These are phyloP conservation scores for Theretra japonica DNA, from an alignment of 2,888 invertebrate genomes.

Conservation along the genomic window DNA sequence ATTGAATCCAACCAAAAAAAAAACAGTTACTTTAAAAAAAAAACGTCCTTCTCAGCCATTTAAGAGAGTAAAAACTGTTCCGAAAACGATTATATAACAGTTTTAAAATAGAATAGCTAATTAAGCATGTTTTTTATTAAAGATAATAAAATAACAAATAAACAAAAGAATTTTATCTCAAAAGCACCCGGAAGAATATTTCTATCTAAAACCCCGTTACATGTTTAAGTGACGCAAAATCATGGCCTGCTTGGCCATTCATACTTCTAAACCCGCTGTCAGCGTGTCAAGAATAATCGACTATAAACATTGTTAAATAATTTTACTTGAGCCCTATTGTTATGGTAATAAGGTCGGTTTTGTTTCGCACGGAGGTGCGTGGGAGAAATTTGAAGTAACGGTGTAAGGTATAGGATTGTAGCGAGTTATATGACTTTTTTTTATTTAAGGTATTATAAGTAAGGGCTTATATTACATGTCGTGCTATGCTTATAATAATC, in stretches of 20 bases:
- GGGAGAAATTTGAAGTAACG: neutral
- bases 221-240: constrained; percentile 8
- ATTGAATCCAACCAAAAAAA: too few species aligned
- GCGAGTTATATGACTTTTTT: neutral
- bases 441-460: neutral
- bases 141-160: too few species aligned
- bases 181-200: neutral
- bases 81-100: too few species aligned
- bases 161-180: neutral
- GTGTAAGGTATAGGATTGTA: neutral
- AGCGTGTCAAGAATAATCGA: constrained; percentile 26
- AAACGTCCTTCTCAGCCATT: too few species aligned
- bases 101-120: too few species aligned
- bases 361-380: neutral
- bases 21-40: too few species aligned
- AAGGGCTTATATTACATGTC: too few species aligned
- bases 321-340: constrained; percentile 11
- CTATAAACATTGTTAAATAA: constrained; percentile 22
- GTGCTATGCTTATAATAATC: too few species aligned
- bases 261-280: constrained; percentile 26
- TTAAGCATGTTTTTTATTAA: too few species aligned
- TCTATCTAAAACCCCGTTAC: neutral
- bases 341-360: constrained; percentile 16
- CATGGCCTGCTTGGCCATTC: constrained; percentile 9
- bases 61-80: too few species aligned